Base-by-base conservation (phyloP, 2,888 invertebrate genomes). In the Gnatocerus cornutus region DNA sequence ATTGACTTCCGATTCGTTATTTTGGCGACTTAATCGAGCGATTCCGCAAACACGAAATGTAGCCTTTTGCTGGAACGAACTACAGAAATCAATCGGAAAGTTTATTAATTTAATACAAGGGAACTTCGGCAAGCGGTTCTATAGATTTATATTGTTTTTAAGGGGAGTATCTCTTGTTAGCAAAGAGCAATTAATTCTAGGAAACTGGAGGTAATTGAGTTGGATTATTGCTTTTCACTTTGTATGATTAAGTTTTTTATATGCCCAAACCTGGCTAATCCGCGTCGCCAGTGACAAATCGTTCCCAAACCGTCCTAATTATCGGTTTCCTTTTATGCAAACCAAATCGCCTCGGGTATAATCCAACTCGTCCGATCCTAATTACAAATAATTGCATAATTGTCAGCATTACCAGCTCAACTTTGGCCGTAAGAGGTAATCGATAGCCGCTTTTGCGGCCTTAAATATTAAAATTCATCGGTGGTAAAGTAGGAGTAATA, bases 401-500 rank as follows among this genome's bases (percentile, higher is more conserved):
- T 75, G 74, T 72, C 64, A 50, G 52, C 41, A 68, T 74, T 73
- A 73, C 70, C 71, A 72, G 74, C 59, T 68, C 68, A 58, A 67
- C 45, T 67, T 67, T 67, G 71, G 58, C 53, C 62, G 61, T 43
- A 63, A 63, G 52, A 43, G 66, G 68, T 69, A 73, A 71, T 71
- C 69, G 69, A 67, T 64, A 59, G 64, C 52, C 64, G 67, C 61
- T 64, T 58, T 65, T 37, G 55, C 55, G 65, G 64, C 59, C 72
- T 69, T 64, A 67, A 58, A 64, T 69, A 71, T 73, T 73, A 73
- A 73, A 74, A 76, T 72, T 71, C 75, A 71, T 73, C 74, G 77
- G 75, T 77, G 78, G 76, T 78, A 78, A 78, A 74, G 74, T 71
- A 72, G 72, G 74, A 74, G 77, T 80, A 84, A 84, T 84, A 84